phyloP scores from a whole-genome alignment of 2,888 invertebrate genomes.

The Agonopterix heracliana region DNA sequence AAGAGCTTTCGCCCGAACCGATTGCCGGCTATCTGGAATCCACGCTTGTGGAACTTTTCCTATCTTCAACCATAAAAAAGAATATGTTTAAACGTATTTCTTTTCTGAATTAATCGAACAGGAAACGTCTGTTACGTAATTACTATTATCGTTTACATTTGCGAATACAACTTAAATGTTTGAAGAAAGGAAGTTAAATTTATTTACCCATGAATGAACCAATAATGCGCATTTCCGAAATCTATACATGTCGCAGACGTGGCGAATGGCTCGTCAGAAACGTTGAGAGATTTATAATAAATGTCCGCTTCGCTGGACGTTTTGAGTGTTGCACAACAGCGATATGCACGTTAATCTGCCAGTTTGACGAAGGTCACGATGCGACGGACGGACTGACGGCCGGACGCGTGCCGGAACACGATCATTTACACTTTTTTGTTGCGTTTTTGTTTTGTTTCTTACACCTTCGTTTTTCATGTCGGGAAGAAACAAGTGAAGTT shows the following conservation, averaged over 20 bases:
- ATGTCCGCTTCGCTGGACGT: constrained; percentile 31
- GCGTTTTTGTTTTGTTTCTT: constrained; percentile 17
- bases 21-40: constrained; percentile 23
- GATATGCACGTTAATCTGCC: constrained; percentile 66
- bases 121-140: constrained; percentile 9
- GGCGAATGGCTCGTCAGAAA: constrained; percentile 8
- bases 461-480: too few relatives aligned
- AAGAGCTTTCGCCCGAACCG: constrained; percentile 19
- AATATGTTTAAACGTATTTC: neutral
- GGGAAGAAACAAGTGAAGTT: too few relatives aligned
- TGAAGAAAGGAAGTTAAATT: neutral
- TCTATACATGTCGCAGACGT: constrained; percentile 4
- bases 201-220: constrained; percentile 10
- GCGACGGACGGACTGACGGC: constrained; percentile 23
- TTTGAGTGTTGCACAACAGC: constrained; percentile 47
- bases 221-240: constrained; percentile 9
- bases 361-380: constrained; percentile 68
- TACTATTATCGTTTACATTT: constrained; percentile 2
- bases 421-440: constrained; percentile 39
- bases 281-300: constrained; percentile 22
- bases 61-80: constrained; percentile 10
- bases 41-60: constrained; percentile 12
- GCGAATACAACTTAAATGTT: neutral
- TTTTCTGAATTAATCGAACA: neutral
- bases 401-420: constrained; percentile 60